Base-by-base conservation (phyloP, 2,797 vertebrate genomes). In the Choloepus didactylus region DNA sequence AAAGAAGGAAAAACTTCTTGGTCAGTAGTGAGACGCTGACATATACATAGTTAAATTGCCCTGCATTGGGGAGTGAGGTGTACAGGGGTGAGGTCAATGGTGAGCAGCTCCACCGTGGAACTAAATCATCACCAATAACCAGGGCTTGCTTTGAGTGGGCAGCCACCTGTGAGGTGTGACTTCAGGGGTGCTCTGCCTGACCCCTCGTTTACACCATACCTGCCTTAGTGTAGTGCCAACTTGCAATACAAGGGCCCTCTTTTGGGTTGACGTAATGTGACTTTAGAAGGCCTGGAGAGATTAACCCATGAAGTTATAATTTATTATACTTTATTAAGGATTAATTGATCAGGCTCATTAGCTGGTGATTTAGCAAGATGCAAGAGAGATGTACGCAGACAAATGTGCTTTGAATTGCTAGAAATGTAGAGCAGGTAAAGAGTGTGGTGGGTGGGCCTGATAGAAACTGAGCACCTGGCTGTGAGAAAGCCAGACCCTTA, bases 211-310 rank as follows among this genome's bases (percentile, higher is more conserved):
- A 29, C 29, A 72, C 8, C 38, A 12, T 85, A 69, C 19, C 25
- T 81, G 4, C 54, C 59, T 51, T 86, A 72, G 44, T 18, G 11
- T 12, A 14, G 35, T 73, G 6, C 31, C 70, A 59, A 19, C 35
- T 70, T 46, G 84, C 62, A 8, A 7, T 16, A 31, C 38, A 51
- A 79, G 31, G 82, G 5, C 25, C 29, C 84, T 80, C 35, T 44
- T 73, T 77, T 70, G 25, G 12, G 7, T 80, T 41, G 12, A 54
- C 56, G 60, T 56, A 41, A 59, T 12, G 8, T 56, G 59, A n/a
- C 46, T 76, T 67, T 49, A 79, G 91, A 92, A 92, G 19, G 82
- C 80, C 38, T 87, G 54, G 84, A 56, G 54, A 81, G 70, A 35
- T 35, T 41, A 89, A 60, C 46, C 76, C 64, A 70, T 59, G 86